Percentiles rank a stretch among this genome's conserved stretches.
phyloP scores from a whole-genome alignment of 2,113 vertebrate genomes.

The Chamaea fasciata region DNA sequence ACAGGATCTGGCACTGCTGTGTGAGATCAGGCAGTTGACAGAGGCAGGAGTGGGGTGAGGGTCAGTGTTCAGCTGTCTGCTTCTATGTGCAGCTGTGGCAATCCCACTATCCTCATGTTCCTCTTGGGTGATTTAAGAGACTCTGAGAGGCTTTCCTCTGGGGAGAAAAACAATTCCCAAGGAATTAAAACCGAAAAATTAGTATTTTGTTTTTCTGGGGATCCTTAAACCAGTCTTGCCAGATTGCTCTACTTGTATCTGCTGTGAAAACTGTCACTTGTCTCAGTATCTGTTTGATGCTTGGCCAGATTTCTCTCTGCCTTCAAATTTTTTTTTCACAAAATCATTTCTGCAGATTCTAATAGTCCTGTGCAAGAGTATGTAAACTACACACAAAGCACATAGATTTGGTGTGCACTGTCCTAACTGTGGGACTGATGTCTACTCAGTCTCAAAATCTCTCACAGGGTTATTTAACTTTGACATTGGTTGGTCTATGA shows the following conservation, averaged over 20 bases:
- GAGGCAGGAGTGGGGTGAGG: neutral
- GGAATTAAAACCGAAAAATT: neutral
- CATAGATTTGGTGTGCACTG: neutral
- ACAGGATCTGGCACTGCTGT: neutral
- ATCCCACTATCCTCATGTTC: accelerated
- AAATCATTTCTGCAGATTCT: neutral
- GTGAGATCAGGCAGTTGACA: neutral
- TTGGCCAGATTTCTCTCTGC: neutral
- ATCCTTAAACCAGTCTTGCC: neutral
- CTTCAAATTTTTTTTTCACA: neutral
- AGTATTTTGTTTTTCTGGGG: neutral
- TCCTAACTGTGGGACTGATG: neutral
- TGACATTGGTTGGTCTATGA: neutral
- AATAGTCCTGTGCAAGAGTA: neutral
- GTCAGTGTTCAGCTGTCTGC: neutral
- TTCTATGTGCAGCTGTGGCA: neutral
- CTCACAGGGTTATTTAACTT: neutral
- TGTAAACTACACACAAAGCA: neutral
- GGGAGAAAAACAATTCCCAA: accelerated
- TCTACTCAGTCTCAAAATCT: neutral
- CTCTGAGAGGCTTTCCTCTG: neutral
- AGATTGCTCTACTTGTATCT: neutral
- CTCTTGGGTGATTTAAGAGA: neutral
- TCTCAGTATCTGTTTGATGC: neutral
- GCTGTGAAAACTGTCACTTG: neutral